Evolutionary conservation across 2,797 vertebrate species (phyloP), one percentile per base, ranked within the genome.

Genomic region (Poeciliopsis paucimaculata): DNA sequence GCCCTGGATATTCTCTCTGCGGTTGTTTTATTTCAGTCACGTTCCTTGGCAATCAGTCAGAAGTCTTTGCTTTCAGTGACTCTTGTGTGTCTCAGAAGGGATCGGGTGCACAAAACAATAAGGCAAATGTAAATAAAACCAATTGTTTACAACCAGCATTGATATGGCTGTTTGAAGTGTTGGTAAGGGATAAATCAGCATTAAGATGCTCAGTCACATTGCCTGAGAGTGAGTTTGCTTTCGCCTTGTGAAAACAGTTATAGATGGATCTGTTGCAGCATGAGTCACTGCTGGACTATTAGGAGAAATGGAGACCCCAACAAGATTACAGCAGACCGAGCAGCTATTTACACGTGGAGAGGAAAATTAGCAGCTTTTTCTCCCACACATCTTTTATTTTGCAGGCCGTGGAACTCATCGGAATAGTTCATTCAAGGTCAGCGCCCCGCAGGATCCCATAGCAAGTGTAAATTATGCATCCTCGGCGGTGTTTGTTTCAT

Each of bases 361-460:
- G 92, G 89, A 91, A 92, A 92, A 95, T 95, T 93, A 92, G 83
- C 87, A 62, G 51, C 39, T 66, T 78, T 73, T 87, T 89, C 88
- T 89, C 91, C 91, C 88, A 93, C 92, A 80, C 92, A 80, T 72
- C 66, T 88, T 84, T 94, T 34, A 46, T 45, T 45, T 92, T 87
- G 75, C 51, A 77, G 80, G 77, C 83, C 81, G 81, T 85, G 12
- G 79, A 84, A 82, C 76, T 36, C 76, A 76, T 78, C 79, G 55
- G 16, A 80, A 81, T 86, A 81, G 83, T 83, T 80, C 73, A 83
- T 89, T 88, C 85, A 55, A 77, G 75, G 80, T 82, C 83, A 82
- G 66, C 13, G 71, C 79, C 79, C 85, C 20, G 18, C 84, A 80
- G 77, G 55, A 77, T 86, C 55, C 53, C 1, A 1, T 77, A 74